These are phyloP conservation scores for Hippoglossus hippoglossus DNA, from an alignment of 2,797 vertebrate genomes.

Conservation along the genomic window DNA sequence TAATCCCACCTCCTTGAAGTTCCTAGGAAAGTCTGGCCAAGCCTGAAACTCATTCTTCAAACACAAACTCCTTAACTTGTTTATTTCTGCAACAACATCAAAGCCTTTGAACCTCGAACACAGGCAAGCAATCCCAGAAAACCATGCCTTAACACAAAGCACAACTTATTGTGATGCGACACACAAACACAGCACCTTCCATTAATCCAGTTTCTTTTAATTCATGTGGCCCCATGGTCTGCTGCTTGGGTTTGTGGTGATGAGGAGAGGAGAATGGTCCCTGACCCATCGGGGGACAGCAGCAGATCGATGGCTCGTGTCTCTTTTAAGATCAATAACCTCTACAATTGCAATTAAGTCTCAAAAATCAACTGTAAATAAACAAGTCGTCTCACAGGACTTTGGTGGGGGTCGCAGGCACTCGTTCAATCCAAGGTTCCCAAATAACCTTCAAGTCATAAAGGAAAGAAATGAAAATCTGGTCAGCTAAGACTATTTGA, in stretches of 20 bases:
- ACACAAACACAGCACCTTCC: conserved; percentile 19
- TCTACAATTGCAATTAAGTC: conserved; percentile 72
- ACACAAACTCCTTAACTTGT: no score
- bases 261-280: conserved; percentile 63
- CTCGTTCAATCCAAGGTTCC: conserved; percentile 13
- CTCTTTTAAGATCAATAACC: conserved; percentile 67
- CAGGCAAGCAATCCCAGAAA: neutral
- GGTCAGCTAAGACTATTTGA: no score
- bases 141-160: conserved; percentile 2
- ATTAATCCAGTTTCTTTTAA: conserved; percentile 51
- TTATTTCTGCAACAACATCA: no score
- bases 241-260: conserved; percentile 23
- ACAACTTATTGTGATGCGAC: conserved; percentile 32
- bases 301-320: conserved; percentile 63
- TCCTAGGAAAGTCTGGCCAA: neutral
- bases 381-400: conserved; percentile 63
- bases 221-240: conserved; percentile 20
- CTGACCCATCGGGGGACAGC: conserved; percentile 60
- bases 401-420: neutral
- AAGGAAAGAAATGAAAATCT: no score
- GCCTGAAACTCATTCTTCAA: neutral
- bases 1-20: conserved; percentile 1
- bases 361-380: conserved; percentile 74
- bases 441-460: conserved; percentile 37
- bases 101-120: neutral